Evolutionary conservation across 2,888 invertebrate species (phyloP).

Genomic region (Nomada ferruginata): DNA sequence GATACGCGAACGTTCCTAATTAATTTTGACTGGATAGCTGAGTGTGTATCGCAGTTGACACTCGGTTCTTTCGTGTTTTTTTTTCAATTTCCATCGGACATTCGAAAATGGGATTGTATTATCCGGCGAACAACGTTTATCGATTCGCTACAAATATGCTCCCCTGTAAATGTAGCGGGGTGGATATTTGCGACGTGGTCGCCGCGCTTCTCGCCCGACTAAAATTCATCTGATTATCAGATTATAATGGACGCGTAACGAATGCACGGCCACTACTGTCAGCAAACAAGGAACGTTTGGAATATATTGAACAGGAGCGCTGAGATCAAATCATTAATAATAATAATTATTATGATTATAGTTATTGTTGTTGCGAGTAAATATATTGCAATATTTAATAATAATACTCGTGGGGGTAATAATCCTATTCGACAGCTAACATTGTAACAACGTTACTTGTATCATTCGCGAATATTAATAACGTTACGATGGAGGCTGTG

Average conservation of each 20-base stretch:
- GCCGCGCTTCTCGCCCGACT: conserved; percentile 33
- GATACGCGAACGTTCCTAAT: conserved; percentile 18
- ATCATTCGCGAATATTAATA: conserved; percentile 15
- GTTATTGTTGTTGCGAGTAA: background rate
- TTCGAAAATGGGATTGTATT: background rate
- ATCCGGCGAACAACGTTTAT: no score
- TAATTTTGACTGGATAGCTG: conserved; percentile 11
- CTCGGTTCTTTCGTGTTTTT: background rate
- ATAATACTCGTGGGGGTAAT: conserved; percentile 3
- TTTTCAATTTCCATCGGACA: background rate
- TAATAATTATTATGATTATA: conserved; percentile 10
- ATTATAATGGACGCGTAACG: conserved; percentile 53
- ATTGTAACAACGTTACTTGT: conserved; percentile 12
- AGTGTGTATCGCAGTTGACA: background rate
- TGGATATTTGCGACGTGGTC: conserved; percentile 12
- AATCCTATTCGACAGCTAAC: conserved; percentile 28
- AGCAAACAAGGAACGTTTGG: conserved; percentile 36
- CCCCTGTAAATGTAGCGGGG: background rate
- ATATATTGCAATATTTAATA: no score
- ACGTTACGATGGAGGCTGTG: background rate
- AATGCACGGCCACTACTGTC: conserved; percentile 37
- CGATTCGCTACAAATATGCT: background rate
- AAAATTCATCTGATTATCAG: conserved; percentile 50
- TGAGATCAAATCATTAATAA: conserved; percentile 46
- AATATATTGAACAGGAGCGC: conserved; percentile 24